These are phyloP conservation scores for Andrena praecox DNA, from an alignment of 2,888 invertebrate species.

Conservation along the genomic window DNA sequence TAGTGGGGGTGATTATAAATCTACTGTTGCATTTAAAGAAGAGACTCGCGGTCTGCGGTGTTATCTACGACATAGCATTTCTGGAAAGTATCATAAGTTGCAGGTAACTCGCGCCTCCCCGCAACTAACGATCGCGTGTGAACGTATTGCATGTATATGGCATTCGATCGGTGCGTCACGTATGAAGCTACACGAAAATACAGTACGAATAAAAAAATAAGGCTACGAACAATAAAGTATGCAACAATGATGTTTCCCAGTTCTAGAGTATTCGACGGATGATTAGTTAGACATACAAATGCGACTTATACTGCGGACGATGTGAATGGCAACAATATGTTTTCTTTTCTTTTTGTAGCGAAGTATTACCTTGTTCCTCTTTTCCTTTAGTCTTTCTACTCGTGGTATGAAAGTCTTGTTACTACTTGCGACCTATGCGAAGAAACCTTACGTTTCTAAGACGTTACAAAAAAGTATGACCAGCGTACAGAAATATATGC, in stretches of 20 bases:
- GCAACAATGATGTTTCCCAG: slow-evolving; percentile 56
- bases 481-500: slow-evolving; percentile 54
- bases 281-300: slow-evolving; percentile 58
- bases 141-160: slow-evolving; percentile 28
- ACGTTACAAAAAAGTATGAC: slow-evolving; percentile 53
- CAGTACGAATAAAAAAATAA: slow-evolving; percentile 21
- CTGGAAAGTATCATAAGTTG: slow-evolving; percentile 10
- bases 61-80: slow-evolving; percentile 18
- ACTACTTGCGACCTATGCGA: slow-evolving; percentile 40
- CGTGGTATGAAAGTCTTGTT: slow-evolving; percentile 58
- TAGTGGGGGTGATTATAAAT: slow-evolving; percentile 33
- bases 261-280: slow-evolving; percentile 56
- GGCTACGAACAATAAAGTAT: slow-evolving; percentile 36
- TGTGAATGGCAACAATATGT: slow-evolving; percentile 50
- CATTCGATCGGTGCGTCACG: slow-evolving; percentile 17
- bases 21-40: slow-evolving; percentile 28
- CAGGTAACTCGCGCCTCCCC: slow-evolving; percentile 1
- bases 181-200: slow-evolving; percentile 33
- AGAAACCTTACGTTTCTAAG: slow-evolving; percentile 51
- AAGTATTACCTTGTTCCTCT: slow-evolving; percentile 59
- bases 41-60: slow-evolving; percentile 20
- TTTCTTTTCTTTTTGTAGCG: slow-evolving; percentile 40
- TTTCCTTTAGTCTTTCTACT: slow-evolving; percentile 28
- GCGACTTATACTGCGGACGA: slow-evolving; percentile 51
- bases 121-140: slow-evolving; percentile 11